These are phyloP conservation scores for Xiphophorus birchmanni DNA, from an alignment of 2,797 vertebrate species.

Conservation along the genomic window DNA sequence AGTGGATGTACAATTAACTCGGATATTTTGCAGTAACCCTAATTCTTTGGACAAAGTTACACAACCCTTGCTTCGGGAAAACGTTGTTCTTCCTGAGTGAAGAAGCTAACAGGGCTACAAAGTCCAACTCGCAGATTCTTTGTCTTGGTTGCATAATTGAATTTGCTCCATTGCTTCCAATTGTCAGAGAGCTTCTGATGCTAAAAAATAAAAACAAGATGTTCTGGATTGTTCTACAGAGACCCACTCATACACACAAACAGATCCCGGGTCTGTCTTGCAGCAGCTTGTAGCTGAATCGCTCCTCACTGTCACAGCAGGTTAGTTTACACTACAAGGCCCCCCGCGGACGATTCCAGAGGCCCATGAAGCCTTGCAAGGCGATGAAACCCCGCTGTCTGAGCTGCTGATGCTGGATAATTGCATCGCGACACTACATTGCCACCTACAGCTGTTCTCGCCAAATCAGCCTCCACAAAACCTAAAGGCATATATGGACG, in stretches of 20 bases:
- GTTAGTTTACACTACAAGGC: constrained; percentile 72
- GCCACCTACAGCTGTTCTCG: constrained; percentile 45
- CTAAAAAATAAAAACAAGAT: constrained; percentile 68
- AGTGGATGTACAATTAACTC: constrained; percentile 1
- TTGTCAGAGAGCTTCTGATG: constrained; percentile 54
- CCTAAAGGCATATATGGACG: not conserved
- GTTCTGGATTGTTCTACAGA: constrained; percentile 38
- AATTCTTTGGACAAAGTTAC: not conserved
- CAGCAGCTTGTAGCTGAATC: constrained; percentile 68
- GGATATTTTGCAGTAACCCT: not conserved
- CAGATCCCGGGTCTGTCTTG: constrained; percentile 45
- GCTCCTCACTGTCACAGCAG: constrained; percentile 75
- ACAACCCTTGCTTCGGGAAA: not conserved
- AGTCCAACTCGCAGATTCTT: constrained; percentile 14
- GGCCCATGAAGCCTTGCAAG: constrained; percentile 40
- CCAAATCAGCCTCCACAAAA: constrained; percentile 26
- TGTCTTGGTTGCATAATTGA: constrained; percentile 39
- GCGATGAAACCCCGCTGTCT: constrained; percentile 39
- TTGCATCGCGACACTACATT: constrained; percentile 33
- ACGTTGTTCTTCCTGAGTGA: not conserved
- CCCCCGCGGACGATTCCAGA: constrained; percentile 56
- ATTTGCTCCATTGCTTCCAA: constrained; percentile 53
- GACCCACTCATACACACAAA: constrained; percentile 23
- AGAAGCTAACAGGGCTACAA: constrained; percentile 4
- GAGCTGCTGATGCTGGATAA: constrained; percentile 36